A percentile compares a stretch with the other conserved stretches of the same genome.
These are phyloP conservation scores for Thamnophis elegans DNA, from an alignment of 2,797 vertebrate genomes.

Conservation along the genomic window DNA sequence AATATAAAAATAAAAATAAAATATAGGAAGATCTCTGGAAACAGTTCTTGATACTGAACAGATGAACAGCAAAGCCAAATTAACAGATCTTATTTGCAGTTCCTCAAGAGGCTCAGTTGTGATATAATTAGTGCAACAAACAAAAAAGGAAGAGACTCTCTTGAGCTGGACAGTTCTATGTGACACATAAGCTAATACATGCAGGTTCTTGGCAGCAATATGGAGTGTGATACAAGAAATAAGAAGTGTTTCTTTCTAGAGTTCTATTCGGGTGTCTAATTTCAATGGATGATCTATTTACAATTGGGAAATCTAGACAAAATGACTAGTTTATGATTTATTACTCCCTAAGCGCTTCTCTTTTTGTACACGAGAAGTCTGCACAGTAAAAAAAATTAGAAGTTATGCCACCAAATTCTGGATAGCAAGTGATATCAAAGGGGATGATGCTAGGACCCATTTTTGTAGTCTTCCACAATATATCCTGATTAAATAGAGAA, in stretches of 20 bases:
- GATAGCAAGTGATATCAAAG: background rate
- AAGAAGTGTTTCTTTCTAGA: background rate
- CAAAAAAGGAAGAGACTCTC: background rate
- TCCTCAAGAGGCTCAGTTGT: background rate
- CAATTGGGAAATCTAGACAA: background rate
- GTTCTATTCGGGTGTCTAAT: background rate
- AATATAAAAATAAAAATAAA: no score
- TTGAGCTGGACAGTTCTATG: background rate
- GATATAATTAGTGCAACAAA: background rate
- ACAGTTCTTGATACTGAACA: background rate
- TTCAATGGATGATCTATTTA: background rate
- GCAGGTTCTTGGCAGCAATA: background rate
- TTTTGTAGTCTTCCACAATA: background rate
- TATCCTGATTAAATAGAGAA: background rate
- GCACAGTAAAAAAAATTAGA: background rate
- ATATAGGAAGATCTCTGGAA: background rate
- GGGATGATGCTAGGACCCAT: background rate
- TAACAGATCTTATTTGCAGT: background rate
- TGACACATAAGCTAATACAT: background rate
- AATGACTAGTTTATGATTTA: background rate
- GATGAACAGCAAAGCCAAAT: background rate
- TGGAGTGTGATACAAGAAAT: background rate
- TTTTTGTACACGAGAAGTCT: background rate
- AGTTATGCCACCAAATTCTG: background rate
- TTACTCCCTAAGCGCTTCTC: background rate